Evolutionary conservation across 2,888 invertebrate genomes (phyloP), one percentile per base, ranked within the genome.

Genomic region (Ophion obscuratus): DNA sequence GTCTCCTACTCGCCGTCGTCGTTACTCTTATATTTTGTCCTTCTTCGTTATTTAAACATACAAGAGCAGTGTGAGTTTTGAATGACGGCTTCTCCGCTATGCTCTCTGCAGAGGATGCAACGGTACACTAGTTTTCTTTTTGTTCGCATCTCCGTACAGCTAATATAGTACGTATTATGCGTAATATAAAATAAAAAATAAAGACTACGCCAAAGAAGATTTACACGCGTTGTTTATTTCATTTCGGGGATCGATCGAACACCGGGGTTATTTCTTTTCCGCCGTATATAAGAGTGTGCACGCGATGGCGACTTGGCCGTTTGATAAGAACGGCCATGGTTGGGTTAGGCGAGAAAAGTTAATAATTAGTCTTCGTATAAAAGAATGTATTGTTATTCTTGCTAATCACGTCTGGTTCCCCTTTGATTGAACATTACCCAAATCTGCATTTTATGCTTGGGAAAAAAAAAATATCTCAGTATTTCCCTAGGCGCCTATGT

Each of bases 181-280:
- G 70, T 76, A 76, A 76, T 85, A 78, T 85, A 83, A 80, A 85
- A 78, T 85, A 80, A 76, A 85, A 85, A 85, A 83, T 80, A 83
- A 24, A 24, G 61, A 24, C 76, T 85, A 85, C 40, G 85, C 83
- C 83, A 76, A 80, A 76, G 76, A 53, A 40, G 57, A 59, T 44
- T 67, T 17, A 1, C 70, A 24, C 59, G 20, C 47, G n/a, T 71
- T 40, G 24, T 68, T 67, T 70, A 5, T 77, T 64, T 70, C 47
- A 57, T 31, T 71, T 76, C 64, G 73, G 67, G 59, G 27, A 77
- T 76, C 76, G 77, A 83, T 83, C 83, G 85, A 85, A 85, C 85
- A 83, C 83, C 36, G 75, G 83, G 77, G 83, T 76, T 64, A 77
- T 85, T n/a, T 66, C 2, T 36, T 61, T 64, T 57, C 7, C 53